Percentiles rank a stretch among this genome's conserved stretches.
Evolutionary conservation across 2,797 vertebrate genomes (phyloP).

Genomic region (Xyrichtys novacula): DNA sequence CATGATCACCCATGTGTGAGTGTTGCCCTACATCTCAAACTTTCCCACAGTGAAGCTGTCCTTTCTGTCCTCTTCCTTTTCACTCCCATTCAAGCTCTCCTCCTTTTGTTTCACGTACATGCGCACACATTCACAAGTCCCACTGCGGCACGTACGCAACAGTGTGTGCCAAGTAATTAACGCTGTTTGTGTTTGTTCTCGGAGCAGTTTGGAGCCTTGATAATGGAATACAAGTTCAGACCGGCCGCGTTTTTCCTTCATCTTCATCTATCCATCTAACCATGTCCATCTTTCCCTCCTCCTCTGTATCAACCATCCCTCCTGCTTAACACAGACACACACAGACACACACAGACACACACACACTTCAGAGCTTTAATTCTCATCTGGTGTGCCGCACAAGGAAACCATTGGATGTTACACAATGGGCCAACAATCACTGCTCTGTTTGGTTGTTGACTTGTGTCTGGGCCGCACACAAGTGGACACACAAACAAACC

Average conservation of each 20-base stretch:
- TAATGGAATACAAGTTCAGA: constrained; percentile 79
- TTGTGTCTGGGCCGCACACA: constrained; percentile 58
- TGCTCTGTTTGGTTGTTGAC: constrained; percentile 76
- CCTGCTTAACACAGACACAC: constrained; percentile 10
- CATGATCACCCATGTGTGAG: constrained; percentile 18
- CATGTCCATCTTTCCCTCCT: constrained; percentile 29
- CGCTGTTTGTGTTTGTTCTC: constrained; percentile 73
- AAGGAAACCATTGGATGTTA: constrained; percentile 73
- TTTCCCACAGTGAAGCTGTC: constrained; percentile 60
- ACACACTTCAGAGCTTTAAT: constrained; percentile 16
- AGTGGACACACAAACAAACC: constrained; percentile 17
- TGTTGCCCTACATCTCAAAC: constrained; percentile 56
- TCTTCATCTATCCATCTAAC: constrained; percentile 50
- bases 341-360: constrained; percentile 21
- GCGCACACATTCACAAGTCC: constrained; percentile 49
- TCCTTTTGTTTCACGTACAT: constrained; percentile 57
- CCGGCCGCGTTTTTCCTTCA: constrained; percentile 56
- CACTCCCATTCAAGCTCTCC: constrained; percentile 20
- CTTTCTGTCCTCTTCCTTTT: constrained; percentile 25
- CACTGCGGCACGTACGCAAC: constrained; percentile 53
- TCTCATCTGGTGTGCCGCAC: constrained; percentile 60
- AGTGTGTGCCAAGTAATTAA: constrained; percentile 78
- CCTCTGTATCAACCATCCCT: constrained; percentile 29
- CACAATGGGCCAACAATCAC: constrained; percentile 73
- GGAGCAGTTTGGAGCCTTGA: constrained; percentile 65